These are phyloP conservation scores for Cydia splendana DNA, from an alignment of 1,140 invertebrate genomes.

Conservation along the genomic window DNA sequence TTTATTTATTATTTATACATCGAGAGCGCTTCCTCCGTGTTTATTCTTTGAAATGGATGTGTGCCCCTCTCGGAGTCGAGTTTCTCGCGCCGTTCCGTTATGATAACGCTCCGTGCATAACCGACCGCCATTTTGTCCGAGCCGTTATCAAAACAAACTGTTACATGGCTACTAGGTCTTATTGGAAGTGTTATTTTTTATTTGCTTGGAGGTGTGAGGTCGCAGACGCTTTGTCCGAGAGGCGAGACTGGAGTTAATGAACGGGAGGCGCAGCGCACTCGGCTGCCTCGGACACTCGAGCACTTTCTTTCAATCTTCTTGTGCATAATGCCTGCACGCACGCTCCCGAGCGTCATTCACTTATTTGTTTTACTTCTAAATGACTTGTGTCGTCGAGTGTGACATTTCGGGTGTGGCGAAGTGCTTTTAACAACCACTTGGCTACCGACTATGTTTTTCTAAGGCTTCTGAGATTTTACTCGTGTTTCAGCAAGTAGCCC, in stretches of 20 bases:
- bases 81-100: conserved; percentile 54
- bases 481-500: background rate
- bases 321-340: conserved; percentile 73
- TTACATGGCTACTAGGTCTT: conserved; percentile 45
- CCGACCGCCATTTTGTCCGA: conserved; percentile 59
- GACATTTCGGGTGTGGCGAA: conserved; percentile 62
- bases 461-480: conserved; percentile 35
- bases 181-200: conserved; percentile 46
- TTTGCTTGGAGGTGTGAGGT: conserved; percentile 42
- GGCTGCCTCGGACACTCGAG: conserved; percentile 68
- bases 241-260: conserved; percentile 65
- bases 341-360: conserved; percentile 63
- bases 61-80: conserved; percentile 49
- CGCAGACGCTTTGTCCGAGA: conserved; percentile 42
- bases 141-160: conserved; percentile 61
- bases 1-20: conserved; percentile 76
- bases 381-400: conserved; percentile 59
- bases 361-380: conserved; percentile 73
- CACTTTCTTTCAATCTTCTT: conserved; percentile 73
- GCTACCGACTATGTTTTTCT: conserved; percentile 53
- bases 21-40: conserved; percentile 66
- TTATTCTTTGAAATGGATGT: conserved; percentile 73
- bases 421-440: conserved; percentile 58
- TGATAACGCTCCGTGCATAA: conserved; percentile 52
- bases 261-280: conserved; percentile 62